Base-by-base conservation (phyloP, 2,113 vertebrate genomes). In the Amblyornis subalaris region DNA sequence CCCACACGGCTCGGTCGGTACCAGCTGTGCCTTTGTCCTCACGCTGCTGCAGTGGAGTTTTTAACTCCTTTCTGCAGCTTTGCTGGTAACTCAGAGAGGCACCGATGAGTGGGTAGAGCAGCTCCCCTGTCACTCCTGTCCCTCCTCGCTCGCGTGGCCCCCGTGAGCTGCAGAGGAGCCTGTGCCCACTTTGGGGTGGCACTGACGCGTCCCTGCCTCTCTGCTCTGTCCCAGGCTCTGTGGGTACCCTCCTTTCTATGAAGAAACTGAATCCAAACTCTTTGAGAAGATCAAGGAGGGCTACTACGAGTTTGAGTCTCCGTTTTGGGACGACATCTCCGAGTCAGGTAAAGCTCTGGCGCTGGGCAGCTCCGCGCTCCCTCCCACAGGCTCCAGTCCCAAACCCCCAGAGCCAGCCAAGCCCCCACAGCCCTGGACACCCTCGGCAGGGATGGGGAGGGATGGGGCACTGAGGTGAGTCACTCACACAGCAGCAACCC, bases 161-260 rank as follows among this genome's bases (percentile, higher is more conserved):
- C 3, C 2, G 0, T 2, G 13, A 38, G 78, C 58, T 53, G 29
- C 1, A 0, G 60, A 17, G 72, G 35, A 62, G 25, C 36, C 48
- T 7, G 48, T 14, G 45, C 31, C 1, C 14, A 1, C 2, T 1
- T 1, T 7, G 65, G 0, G 29, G 22, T 14, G 23, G 21, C 6
- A 18, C 40, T 90, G 73, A 70, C 9, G 89, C 55, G 9, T 6
- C 19, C 0, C 38, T 9, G 54, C 20, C 55, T 25, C 58, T 33
- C 71, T 96, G 83, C 85, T 85, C 86, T 78, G 4, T 84, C 73
- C 51, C 96, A 99, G 99, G 88, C 95, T 99, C 20, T 99, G 98
- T 7, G 99, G 99, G n/a, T 99, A 99, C 36, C 99, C 99, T 38
- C 99, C 99, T 3, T 99, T 99, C 97, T 99, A 99, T 0, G 99